Percentiles rank a stretch among this genome's conserved stretches.
Conservation (phyloP, 2,113 vertebrate species). For the Acanthisitta chloris region DNA sequence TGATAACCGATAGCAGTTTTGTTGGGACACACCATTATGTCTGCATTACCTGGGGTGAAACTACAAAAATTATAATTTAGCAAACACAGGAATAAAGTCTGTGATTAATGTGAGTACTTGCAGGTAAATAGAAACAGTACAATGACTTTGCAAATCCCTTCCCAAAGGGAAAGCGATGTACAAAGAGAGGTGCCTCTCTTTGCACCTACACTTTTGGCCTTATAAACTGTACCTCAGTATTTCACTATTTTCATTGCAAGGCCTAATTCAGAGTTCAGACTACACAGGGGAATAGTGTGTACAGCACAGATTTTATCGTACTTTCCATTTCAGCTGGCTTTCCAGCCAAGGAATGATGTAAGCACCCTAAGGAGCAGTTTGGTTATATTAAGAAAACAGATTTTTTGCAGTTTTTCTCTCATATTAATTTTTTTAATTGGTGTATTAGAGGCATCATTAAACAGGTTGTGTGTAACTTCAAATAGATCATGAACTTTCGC, state of each 20-base stretch:
- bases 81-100: not conserved
- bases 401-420: not conserved
- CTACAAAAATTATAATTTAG: not conserved
- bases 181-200: not conserved
- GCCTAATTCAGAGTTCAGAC: not conserved
- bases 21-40: not conserved
- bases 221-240: not conserved
- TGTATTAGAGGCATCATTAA: not conserved
- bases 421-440: not conserved
- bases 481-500: not conserved
- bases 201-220: not conserved
- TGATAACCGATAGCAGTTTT: not conserved
- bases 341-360: not conserved
- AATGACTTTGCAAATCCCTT: not conserved
- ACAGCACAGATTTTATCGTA: not conserved
- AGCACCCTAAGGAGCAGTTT: constrained; percentile 7
- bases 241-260: not conserved
- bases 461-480: not conserved
- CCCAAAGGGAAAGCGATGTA: not conserved
- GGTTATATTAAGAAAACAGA: not conserved
- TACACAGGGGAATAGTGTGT: not conserved
- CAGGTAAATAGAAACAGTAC: not conserved
- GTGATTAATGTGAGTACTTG: not conserved
- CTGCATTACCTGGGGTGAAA: not conserved
- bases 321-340: not conserved